Percentiles rank a stretch among this genome's conserved stretches.
These are phyloP conservation scores for Podabrus alpinus DNA, from an alignment of 2,888 invertebrate genomes.

Conservation along the genomic window DNA sequence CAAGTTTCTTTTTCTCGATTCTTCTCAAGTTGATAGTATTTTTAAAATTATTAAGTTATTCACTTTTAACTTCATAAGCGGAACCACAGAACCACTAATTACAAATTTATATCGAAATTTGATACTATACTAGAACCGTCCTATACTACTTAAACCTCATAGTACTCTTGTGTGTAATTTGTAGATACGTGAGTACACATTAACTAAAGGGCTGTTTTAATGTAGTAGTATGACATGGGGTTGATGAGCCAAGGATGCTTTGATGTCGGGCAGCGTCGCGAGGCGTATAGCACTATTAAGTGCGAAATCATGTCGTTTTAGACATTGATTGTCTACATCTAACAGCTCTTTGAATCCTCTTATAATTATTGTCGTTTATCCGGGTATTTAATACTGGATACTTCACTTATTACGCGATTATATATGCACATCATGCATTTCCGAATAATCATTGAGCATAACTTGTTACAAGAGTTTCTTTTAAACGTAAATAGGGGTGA, in stretches of 20 bases:
- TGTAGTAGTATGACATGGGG: slow-evolving; percentile 20
- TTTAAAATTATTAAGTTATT: not conserved
- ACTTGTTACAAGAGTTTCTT: not conserved
- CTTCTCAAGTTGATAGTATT: not conserved
- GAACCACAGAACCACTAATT: not conserved
- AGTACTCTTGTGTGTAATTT: slow-evolving; percentile 19
- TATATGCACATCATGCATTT: not conserved
- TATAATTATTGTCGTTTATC: slow-evolving; percentile 31
- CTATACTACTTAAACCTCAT: not conserved
- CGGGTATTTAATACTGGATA: not conserved
- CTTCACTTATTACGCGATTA: not conserved
- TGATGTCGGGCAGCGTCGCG: slow-evolving; percentile 38
- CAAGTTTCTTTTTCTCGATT: not conserved
- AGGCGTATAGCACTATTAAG: slow-evolving; percentile 39
- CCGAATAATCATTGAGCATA: not conserved
- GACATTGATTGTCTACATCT: slow-evolving; percentile 40
- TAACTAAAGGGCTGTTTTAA: slow-evolving; percentile 25
- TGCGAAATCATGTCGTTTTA: slow-evolving; percentile 41
- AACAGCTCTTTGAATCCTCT: slow-evolving; percentile 39
- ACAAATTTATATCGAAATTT: not conserved
- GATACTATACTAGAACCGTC: not conserved
- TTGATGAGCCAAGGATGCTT: slow-evolving; percentile 36
- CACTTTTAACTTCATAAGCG: not conserved
- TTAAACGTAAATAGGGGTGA: too few relatives aligned
- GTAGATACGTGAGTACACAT: slow-evolving; percentile 32